Evolutionary conservation across 1,140 invertebrate species (phyloP), one percentile per base, ranked within the genome.

Genomic region (Euwallacea fornicatus): DNA sequence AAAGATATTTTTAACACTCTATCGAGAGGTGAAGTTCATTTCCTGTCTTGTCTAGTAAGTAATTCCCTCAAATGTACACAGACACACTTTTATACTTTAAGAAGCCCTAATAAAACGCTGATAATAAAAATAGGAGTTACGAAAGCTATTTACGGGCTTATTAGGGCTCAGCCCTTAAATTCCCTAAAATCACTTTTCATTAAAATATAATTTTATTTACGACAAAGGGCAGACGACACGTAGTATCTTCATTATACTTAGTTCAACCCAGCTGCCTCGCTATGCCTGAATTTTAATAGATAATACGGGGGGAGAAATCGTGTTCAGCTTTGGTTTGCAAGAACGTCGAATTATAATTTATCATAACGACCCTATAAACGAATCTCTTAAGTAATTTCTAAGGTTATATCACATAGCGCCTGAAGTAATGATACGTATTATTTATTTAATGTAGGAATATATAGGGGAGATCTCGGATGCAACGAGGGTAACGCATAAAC

Each of bases 141-240:
- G 42, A 44, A 63, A 63, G 11, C 60, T 47, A 53, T 65, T 65
- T 33, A 9, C 13, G n/a, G 33, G 11, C 46, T 47, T 42, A 66
- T 50, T 66, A 66, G 13, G 41, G 53, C 10, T 66, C 55, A 66
- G 53, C n/a, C n/a, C 64, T 21, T 42, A 69, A 69, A 61, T 62
- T 61, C 41, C 42, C 21, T 53, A 42, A 69, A 69, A 69, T 62
- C 47, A 55, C 59, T 69, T 69, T 69, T 69, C 59, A 62, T 69
- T 67, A 62, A 69, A 69, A 44, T 55, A 62, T 69, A 69, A 69
- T 69, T 69, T 69, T 69, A 69, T 69, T 69, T 69, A 62, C 59
- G 58, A 42, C 50, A 53, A 61, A 46, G 44, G 59, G 41, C 42
- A 50, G 66, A 68, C 66, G 66, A 55, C 66, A 69, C 67, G 67